Evolutionary conservation across 2,113 vertebrate genomes (phyloP), one percentile per base, ranked within the genome.

Genomic region (Crotalus tigris): DNA sequence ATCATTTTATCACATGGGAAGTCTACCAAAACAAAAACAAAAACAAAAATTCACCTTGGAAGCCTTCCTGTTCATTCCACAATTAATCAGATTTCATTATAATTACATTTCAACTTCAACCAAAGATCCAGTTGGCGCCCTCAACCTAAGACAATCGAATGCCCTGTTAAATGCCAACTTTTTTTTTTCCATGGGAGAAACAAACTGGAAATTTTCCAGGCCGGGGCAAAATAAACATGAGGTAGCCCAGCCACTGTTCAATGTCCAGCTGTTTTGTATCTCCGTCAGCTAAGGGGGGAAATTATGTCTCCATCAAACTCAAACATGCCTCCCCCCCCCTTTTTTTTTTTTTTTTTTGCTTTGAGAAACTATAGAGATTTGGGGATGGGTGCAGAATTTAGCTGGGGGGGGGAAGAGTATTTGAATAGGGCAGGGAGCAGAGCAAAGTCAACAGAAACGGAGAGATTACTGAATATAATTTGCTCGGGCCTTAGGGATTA

Each of bases 241-340:
- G 75, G 3, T 39, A 81, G 75, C 53, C 53, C 89, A 58, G 59
- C 91, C 87, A 11, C 64, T 81, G 93, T 12, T 11, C 92, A 94
- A 94, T 69, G 57, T 75, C 64, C 92, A 93, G 81, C 91, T 93
- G 51, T 64, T 94, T 91, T 88, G 29, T 44, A 87, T 51, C 26
- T 81, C 89, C 33, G 9, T 94, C 94, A 97, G 96, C 94, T 92
- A 95, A 87, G 88, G 69, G 69, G 13, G 94, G 75, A 54, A 89
- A 91, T 85, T 81, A 92, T 13, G 89, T 55, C 33, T 75, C n/a
- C n/a, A 55, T 91, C 69, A 39, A 7, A 55, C 54, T 21, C 69
- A 24, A 55, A 69, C 33, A 15, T 26, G 49, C 64, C 29, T n/a
- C 13, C n/a, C n/a, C 61, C 61, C 4, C 12, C 39, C 1, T 39